These are phyloP conservation scores for Dufourea novaeangliae DNA, from an alignment of 1,140 invertebrate species.

Conservation along the genomic window DNA sequence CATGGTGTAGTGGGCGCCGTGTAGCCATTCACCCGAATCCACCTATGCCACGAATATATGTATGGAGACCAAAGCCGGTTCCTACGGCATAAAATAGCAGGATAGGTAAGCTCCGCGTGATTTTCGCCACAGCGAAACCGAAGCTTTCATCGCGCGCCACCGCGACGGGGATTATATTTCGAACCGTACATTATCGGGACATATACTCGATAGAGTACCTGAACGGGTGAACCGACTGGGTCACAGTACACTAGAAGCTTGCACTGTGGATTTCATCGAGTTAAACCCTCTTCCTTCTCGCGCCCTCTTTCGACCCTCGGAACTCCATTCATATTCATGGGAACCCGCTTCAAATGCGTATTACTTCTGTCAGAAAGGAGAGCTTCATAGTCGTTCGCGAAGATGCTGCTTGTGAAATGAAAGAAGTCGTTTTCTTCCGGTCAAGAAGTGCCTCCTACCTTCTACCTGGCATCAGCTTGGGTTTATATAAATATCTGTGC, in stretches of 20 bases:
- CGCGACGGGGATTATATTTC: constrained; percentile 70
- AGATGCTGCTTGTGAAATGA: constrained; percentile 37
- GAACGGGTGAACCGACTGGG: constrained; percentile 34
- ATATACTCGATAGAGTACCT: constrained; percentile 53
- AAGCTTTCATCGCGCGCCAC: constrained; percentile 49
- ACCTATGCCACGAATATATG: constrained; percentile 41
- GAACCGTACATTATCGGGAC: constrained; percentile 67
- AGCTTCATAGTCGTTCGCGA: constrained; percentile 24
- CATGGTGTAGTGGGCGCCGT: constrained; percentile 45
- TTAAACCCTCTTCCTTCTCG: constrained; percentile 51
- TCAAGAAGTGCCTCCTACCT: constrained; percentile 50
- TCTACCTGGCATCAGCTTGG: constrained; percentile 24
- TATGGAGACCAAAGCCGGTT: constrained; percentile 35
- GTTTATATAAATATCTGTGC: constrained; percentile 45
- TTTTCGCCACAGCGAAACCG: constrained; percentile 58
- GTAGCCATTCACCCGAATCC: constrained; percentile 57
- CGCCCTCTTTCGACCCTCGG: constrained; percentile 7
- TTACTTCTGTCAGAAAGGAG: constrained; percentile 61
- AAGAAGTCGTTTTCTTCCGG: constrained; percentile 44
- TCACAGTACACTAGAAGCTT: constrained; percentile 9
- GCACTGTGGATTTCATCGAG: constrained; percentile 55
- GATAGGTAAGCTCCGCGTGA: constrained; percentile 52
- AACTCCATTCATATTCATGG: constrained; percentile 64
- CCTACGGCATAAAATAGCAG: constrained; percentile 33
- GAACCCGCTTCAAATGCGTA: constrained; percentile 60